Conservation (phyloP, 2,888 invertebrate species). For the Petrolisthes cinctipes region DNA sequence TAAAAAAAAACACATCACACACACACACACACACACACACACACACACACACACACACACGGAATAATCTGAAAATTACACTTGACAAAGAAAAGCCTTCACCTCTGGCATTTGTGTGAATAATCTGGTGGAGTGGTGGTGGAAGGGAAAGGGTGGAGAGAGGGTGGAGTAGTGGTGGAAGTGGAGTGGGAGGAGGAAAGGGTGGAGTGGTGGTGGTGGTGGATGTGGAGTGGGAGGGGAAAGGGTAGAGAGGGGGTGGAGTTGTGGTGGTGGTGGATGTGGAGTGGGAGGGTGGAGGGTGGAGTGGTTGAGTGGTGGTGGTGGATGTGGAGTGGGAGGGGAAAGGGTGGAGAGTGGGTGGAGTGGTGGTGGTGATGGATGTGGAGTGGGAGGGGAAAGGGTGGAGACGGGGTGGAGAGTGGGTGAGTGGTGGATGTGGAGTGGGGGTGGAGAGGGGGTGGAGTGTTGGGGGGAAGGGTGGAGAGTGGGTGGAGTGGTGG, state of each 20-base stretch:
- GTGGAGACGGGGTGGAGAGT: too few relatives aligned
- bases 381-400: too few relatives aligned
- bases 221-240: constrained; percentile 6
- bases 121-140: neutral
- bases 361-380: too few relatives aligned
- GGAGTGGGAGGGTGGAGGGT: neutral
- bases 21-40: neutral
- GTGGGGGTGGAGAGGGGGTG: too few relatives aligned
- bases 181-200: neutral
- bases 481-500: too few relatives aligned
- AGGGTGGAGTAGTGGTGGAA: neutral
- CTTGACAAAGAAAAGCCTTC: neutral
- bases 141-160: neutral
- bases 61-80: constrained; percentile 3
- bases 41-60: neutral
- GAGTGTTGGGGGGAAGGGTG: too few relatives aligned
- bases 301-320: too few relatives aligned
- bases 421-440: too few relatives aligned
- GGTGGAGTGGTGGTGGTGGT: too few relatives aligned
- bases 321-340: too few relatives aligned
- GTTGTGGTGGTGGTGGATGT: neutral
- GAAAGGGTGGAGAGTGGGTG: too few relatives aligned
- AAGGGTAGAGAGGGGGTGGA: neutral
- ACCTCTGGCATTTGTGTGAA: constrained; percentile 1
- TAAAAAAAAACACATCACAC: too few relatives aligned